Evolutionary conservation across 2,113 vertebrate genomes (phyloP), one percentile per base, ranked within the genome.

Genomic region (Nematolebias whitei): DNA sequence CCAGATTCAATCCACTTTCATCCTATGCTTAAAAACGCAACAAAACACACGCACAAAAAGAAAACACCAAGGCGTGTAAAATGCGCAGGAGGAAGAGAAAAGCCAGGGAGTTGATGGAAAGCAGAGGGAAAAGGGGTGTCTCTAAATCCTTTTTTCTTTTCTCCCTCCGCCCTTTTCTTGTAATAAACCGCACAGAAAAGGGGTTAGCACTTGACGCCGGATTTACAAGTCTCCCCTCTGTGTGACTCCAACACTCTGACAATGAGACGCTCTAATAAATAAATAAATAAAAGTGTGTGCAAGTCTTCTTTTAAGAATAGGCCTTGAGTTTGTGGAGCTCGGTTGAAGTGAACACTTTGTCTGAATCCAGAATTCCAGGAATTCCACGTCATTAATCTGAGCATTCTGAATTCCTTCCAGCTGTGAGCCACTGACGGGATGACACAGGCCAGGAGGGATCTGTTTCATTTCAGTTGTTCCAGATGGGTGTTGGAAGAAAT

Each of bases 361-460:
- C 84, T 87, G 80, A 90, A 85, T 82, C 62, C 74, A 61, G 84
- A 79, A 93, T 93, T 91, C 92, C 91, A 89, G 84, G 90, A 92
- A 93, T 93, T 91, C 89, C 89, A 86, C 65, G 82, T 87, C 86
- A 91, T 91, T 93, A 87, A 92, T 90, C 86, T 87, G 68, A 84
- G 85, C 82, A 79, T 90, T 91, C 81, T 82, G 83, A 88, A 89
- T 91, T 88, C 82, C 76, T 87, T 87, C 85, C 85, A 91, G 80
- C 83, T 62, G 13, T 72, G 70, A 79, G 63, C 82, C 80, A 86
- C 71, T 68, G 74, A 77, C 77, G 76, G 78, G 76, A 83, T 71
- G 65, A 75, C 65, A 58, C 60, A 47, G 39, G 71, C 45, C 66
- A 65, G 39, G 57, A n/a, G 51, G 69, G 68, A 71, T 63, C 64